A percentile compares a stretch with the other conserved stretches of the same genome.
Evolutionary conservation across 2,113 vertebrate genomes (phyloP).

Genomic region (Crotalus horridus): DNA sequence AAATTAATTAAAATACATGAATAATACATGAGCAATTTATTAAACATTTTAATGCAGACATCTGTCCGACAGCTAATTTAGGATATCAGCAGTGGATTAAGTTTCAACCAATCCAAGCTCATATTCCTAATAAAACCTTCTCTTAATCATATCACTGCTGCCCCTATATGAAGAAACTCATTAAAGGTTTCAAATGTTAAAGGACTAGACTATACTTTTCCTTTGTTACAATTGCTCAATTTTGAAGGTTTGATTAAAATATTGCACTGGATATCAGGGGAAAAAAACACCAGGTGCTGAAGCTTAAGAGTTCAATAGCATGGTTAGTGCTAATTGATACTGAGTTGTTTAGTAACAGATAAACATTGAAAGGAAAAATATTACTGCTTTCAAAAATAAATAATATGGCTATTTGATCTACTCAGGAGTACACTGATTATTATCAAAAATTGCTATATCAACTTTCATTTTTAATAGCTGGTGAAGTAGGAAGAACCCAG

Average conservation of each 20-base stretch:
- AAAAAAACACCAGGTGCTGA: slow-evolving; percentile 20
- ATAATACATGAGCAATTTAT: slow-evolving; percentile 59
- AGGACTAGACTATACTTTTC: slow-evolving; percentile 28
- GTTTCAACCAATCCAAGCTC: slow-evolving; percentile 41
- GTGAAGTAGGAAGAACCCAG: not conserved
- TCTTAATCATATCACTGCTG: slow-evolving; percentile 33
- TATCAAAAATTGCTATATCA: not conserved
- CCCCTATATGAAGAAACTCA: slow-evolving; percentile 24
- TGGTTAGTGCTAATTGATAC: not conserved
- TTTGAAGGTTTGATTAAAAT: slow-evolving; percentile 43
- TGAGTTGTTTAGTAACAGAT: not conserved
- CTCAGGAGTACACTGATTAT: not conserved
- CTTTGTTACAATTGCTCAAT: slow-evolving; percentile 16
- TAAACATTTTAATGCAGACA: slow-evolving; percentile 51
- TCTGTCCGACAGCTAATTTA: slow-evolving; percentile 59
- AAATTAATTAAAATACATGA: slow-evolving; percentile 57
- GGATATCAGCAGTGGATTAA: slow-evolving; percentile 58
- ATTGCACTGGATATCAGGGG: not conserved
- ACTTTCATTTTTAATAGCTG: not conserved
- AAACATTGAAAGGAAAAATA: not conserved
- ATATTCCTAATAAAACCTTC: slow-evolving; percentile 45
- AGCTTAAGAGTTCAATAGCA: slow-evolving; percentile 33
- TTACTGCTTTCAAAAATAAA: not conserved
- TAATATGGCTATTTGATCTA: not conserved
- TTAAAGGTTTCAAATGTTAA: slow-evolving; percentile 30